phyloP scores from a whole-genome alignment of 2,888 invertebrate species.

The Bombyx huttoni region DNA sequence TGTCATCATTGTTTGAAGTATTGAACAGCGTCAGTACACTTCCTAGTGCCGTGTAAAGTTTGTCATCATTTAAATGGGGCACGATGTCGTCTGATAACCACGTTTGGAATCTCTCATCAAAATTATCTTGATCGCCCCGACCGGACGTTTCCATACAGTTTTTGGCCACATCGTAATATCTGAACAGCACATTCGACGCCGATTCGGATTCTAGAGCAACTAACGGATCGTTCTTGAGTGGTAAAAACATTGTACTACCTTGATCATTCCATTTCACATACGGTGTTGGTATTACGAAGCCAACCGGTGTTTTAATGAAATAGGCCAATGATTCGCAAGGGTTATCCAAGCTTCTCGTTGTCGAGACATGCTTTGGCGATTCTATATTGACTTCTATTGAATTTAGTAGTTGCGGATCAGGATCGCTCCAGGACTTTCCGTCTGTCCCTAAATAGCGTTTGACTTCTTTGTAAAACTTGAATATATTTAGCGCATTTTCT shows the following conservation, averaged over 20 bases:
- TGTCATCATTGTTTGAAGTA: constrained; percentile 15
- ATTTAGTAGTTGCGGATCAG: constrained; percentile 24
- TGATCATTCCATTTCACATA: constrained; percentile 68
- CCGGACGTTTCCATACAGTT: constrained; percentile 58
- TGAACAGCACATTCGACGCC: constrained; percentile 51
- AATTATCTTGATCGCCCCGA: constrained; percentile 39
- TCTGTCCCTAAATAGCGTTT: constrained; percentile 71
- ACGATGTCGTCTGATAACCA: constrained; percentile 68
- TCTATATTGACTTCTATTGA: constrained; percentile 29
- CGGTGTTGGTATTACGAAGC: constrained; percentile 65
- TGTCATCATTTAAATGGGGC: constrained; percentile 72
- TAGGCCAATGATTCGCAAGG: constrained; percentile 38
- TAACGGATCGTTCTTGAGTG: constrained; percentile 54
- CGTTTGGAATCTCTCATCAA: constrained; percentile 61
- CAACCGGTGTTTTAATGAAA: constrained; percentile 30
- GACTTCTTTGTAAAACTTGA: constrained; percentile 69
- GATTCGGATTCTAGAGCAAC: constrained; percentile 28
- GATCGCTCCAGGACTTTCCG: constrained; percentile 70
- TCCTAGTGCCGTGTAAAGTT: constrained; percentile 72
- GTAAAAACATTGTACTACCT: constrained; percentile 74
- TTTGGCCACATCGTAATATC: constrained; percentile 69
- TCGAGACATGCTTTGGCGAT: constrained; percentile 13
- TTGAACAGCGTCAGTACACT: constrained; percentile 51
- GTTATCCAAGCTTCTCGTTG: constrained; percentile 16
- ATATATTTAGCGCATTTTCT: constrained; percentile 64